Percentiles rank a stretch among this genome's conserved stretches.
Conservation (phyloP, 2,888 invertebrate species). For the Meloe dianella region DNA sequence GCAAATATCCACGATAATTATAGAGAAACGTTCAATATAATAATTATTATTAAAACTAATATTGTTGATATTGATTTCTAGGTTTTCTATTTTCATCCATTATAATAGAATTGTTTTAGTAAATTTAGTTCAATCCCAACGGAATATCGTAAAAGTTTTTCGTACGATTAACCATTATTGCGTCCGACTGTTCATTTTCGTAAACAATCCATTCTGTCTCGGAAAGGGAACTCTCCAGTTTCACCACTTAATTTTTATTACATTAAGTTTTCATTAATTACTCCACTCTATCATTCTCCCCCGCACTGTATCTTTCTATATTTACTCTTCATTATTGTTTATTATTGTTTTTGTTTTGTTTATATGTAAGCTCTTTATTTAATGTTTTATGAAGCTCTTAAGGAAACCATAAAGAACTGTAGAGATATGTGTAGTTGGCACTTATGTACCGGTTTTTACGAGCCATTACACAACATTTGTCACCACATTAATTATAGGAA, state of each 20-base stretch:
- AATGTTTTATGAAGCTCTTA: not conserved
- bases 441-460: not conserved
- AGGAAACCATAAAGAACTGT: not conserved
- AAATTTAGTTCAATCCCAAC: not conserved
- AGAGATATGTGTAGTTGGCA: not conserved
- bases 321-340: too few species aligned
- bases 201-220: not conserved
- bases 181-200: not conserved
- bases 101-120: not conserved
- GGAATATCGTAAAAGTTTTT: slow-evolving; percentile 39
- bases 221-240: not conserved
- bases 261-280: not conserved
- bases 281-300: not conserved
- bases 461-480: not conserved
- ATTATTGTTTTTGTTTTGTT: not conserved
- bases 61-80: too few species aligned
- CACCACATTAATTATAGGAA: not conserved
- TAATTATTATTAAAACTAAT: too few species aligned
- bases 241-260: not conserved
- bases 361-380: not conserved
- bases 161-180: not conserved
- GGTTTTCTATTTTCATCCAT: not conserved
- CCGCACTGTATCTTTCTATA: not conserved
- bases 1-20: not conserved
- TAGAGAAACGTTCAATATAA: too few species aligned